Evolutionary conservation across 2,888 invertebrate species (phyloP).

Genomic region (Platycheirus albimanus): DNA sequence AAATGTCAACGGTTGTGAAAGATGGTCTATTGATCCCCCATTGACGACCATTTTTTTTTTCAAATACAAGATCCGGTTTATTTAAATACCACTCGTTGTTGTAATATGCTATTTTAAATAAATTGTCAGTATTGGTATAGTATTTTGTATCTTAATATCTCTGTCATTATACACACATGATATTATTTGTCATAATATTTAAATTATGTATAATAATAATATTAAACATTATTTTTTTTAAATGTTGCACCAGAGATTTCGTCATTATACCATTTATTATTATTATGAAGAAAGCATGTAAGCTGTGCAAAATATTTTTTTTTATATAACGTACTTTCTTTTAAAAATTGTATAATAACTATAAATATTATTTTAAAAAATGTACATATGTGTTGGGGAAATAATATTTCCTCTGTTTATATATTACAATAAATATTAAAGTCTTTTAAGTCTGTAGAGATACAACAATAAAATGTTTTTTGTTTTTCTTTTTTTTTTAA

Average conservation of each 20-base stretch:
- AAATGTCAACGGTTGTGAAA: no score
- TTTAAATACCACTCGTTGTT: no score
- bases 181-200: no score
- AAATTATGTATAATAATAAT: no score
- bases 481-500: slow-evolving; percentile 26
- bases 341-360: slow-evolving; percentile 62
- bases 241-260: slow-evolving; percentile 7
- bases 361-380: slow-evolving; percentile 58
- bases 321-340: slow-evolving; percentile 41
- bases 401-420: slow-evolving; percentile 43
- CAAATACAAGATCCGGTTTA: no score
- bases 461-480: slow-evolving; percentile 59
- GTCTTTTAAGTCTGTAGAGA: slow-evolving; percentile 70
- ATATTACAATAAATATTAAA: slow-evolving; percentile 66
- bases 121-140: no score
- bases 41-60: no score
- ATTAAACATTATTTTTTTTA: no score
- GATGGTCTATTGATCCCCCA: no score
- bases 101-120: no score
- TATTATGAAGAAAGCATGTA: slow-evolving; percentile 57
- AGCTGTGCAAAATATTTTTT: slow-evolving; percentile 55
- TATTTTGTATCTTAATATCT: no score
- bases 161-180: no score
- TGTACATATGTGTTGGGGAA: slow-evolving; percentile 47
- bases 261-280: slow-evolving; percentile 12